Conservation (phyloP, 1,140 invertebrate species). For the Euwallacea fornicatus region DNA sequence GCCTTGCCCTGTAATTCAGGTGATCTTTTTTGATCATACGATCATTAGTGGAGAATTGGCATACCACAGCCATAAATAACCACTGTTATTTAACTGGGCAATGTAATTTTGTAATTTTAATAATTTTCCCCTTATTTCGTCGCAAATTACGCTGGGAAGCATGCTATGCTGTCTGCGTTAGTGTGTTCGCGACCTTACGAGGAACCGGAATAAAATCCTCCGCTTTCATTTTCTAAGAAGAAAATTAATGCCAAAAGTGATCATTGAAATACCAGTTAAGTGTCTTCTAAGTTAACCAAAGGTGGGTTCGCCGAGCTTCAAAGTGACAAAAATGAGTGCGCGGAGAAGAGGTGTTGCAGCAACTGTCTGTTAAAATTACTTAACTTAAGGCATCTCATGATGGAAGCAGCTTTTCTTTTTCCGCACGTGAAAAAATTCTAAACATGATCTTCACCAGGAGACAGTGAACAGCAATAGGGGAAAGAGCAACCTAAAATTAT, state of each 20-base stretch:
- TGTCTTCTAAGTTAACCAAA: too few relatives aligned
- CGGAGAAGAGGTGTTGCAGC: neutral
- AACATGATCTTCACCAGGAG: too few relatives aligned
- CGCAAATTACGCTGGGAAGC: slow-evolving; percentile 54
- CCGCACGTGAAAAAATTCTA: too few relatives aligned
- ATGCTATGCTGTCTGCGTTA: slow-evolving; percentile 52
- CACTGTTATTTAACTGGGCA: slow-evolving; percentile 52
- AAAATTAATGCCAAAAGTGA: neutral
- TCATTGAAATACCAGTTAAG: neutral
- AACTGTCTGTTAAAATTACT: neutral
- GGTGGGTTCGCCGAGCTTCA: neutral
- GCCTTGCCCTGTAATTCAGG: neutral
- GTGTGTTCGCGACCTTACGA: slow-evolving; percentile 47
- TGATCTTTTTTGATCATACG: slow-evolving; percentile 4
- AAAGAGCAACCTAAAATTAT: slow-evolving; percentile 43
- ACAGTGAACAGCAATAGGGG: too few relatives aligned
- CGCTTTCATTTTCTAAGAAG: neutral
- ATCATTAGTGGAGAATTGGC: slow-evolving; percentile 23
- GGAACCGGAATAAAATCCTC: slow-evolving; percentile 44
- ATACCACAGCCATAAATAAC: slow-evolving; percentile 32
- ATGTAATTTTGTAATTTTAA: slow-evolving; percentile 52
- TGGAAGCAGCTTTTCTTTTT: too few relatives aligned
- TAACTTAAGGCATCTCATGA: neutral
- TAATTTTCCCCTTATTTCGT: slow-evolving; percentile 57
- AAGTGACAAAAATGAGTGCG: neutral